These are phyloP conservation scores for Hozukius guyotensis DNA, from an alignment of 2,797 vertebrate species.

Conservation along the genomic window DNA sequence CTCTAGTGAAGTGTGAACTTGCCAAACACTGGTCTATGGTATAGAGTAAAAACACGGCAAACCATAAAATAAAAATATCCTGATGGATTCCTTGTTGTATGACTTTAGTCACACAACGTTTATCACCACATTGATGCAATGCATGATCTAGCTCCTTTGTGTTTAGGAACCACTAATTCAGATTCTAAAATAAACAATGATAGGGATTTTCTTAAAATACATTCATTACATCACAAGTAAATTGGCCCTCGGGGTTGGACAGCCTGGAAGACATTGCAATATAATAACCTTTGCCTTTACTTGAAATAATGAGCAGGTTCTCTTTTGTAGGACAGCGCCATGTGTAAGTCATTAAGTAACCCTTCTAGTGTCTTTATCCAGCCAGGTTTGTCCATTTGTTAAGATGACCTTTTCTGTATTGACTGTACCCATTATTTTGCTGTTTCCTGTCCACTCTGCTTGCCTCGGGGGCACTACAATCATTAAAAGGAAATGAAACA, in stretches of 20 bases:
- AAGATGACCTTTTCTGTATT: conserved; percentile 23
- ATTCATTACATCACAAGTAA: neutral
- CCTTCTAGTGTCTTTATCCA: conserved; percentile 16
- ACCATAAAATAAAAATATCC: neutral
- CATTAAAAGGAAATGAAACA: conserved; percentile 23
- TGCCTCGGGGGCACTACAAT: conserved; percentile 8
- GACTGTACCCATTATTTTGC: conserved; percentile 22
- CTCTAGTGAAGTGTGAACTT: no score
- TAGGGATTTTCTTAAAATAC: neutral
- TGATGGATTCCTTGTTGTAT: neutral
- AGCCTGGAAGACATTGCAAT: neutral
- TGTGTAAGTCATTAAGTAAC: conserved; percentile 3
- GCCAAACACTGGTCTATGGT: no score
- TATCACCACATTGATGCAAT: neutral
- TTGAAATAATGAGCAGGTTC: conserved; percentile 27
- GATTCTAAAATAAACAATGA: neutral
- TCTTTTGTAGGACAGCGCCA: neutral
- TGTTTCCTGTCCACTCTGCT: conserved; percentile 3
- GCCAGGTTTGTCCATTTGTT: conserved; percentile 22
- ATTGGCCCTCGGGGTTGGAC: neutral
- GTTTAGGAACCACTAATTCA: neutral
- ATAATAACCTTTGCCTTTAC: conserved; percentile 18
- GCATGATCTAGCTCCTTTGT: neutral
- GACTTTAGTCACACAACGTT: neutral
- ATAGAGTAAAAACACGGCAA: no score